phyloP scores from a whole-genome alignment of 1,140 invertebrate genomes.

The Harpegnathos saltator region DNA sequence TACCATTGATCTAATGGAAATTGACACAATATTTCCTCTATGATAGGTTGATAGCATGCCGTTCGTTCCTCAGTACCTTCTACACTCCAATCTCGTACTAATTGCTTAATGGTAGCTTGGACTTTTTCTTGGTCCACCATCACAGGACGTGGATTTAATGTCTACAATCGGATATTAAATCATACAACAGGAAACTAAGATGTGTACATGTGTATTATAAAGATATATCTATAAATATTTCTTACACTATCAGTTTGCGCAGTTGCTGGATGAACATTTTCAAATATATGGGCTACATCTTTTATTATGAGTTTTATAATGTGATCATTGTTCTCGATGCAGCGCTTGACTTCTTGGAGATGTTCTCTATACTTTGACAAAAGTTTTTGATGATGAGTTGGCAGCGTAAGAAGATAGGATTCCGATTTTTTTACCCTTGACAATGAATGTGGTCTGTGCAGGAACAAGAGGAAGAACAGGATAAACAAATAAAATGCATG shows the following conservation, averaged over 20 bases:
- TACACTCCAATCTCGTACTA: conserved; percentile 97
- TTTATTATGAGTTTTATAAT: conserved; percentile 94
- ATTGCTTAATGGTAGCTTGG: conserved; percentile 96
- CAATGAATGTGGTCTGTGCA: conserved; percentile 87
- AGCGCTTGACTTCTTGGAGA: conserved; percentile 90
- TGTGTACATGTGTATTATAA: conserved; percentile 64
- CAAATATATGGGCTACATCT: conserved; percentile 94
- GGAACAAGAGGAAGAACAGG: conserved; percentile 33
- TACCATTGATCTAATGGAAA: conserved; percentile 89
- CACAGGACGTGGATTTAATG: conserved; percentile 80
- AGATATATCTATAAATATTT: conserved; percentile 75
- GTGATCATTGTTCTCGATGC: conserved; percentile 94
- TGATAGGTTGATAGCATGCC: conserved; percentile 96
- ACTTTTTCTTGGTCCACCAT: conserved; percentile 93
- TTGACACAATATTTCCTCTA: conserved; percentile 92
- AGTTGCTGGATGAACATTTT: conserved; percentile 88
- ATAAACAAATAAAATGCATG: not conserved
- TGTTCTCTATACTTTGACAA: conserved; percentile 92
- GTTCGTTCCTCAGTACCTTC: conserved; percentile 93
- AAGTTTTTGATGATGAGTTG: conserved; percentile 91
- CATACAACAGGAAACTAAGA: conserved; percentile 66
- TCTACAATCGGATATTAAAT: conserved; percentile 80
- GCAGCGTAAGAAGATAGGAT: conserved; percentile 91
- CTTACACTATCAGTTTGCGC: conserved; percentile 83
- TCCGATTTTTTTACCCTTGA: conserved; percentile 90